Evolutionary conservation across 2,113 vertebrate species (phyloP).

Genomic region (Ia io): DNA sequence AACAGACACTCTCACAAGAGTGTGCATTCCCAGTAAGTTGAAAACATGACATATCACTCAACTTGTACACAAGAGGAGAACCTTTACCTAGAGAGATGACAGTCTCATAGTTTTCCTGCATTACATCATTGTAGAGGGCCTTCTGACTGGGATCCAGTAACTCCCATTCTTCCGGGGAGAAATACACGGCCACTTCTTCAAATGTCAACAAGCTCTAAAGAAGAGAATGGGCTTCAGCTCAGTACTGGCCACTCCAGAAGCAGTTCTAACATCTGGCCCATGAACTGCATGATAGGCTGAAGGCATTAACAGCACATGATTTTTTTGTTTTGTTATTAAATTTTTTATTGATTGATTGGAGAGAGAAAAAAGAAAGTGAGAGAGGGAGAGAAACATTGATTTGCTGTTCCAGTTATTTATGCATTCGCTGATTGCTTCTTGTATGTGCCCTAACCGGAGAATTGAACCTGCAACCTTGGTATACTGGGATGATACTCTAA

Average conservation of each 20-base stretch:
- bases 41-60: neutral
- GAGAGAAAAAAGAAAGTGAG: neutral
- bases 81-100: conserved; percentile 72
- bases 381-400: neutral
- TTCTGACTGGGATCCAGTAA: conserved; percentile 63
- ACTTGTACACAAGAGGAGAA: neutral
- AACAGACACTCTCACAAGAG: neutral
- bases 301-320: neutral
- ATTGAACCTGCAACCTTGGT: neutral
- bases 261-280: neutral
- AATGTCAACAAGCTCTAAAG: conserved; percentile 67
- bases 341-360: neutral
- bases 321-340: neutral
- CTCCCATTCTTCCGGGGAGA: conserved; percentile 74
- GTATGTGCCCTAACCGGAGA: neutral
- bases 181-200: conserved; percentile 75
- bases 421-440: neutral
- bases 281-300: neutral
- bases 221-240: conserved; percentile 54
- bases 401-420: neutral
- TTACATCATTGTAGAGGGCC: conserved; percentile 68
- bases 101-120: conserved; percentile 68
- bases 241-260: neutral
- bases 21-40: neutral
- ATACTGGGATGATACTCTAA: neutral